These are phyloP conservation scores for Hemicordylus capensis DNA, from an alignment of 2,113 vertebrate species.

Conservation along the genomic window DNA sequence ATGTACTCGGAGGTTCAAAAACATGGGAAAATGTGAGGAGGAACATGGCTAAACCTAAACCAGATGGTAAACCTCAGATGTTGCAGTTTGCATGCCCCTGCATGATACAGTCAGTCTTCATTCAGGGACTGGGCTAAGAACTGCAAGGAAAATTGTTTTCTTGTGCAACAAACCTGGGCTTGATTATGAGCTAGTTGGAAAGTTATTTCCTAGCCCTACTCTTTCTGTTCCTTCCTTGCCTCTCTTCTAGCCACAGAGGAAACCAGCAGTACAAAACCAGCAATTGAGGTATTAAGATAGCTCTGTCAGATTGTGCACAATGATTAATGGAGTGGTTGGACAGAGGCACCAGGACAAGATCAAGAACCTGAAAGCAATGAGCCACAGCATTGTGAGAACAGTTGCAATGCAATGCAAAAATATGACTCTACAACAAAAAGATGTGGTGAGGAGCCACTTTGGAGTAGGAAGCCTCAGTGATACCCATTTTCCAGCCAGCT, in stretches of 20 bases:
- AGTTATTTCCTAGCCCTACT: conserved; percentile 48
- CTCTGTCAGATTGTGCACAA: background rate
- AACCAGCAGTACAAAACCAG: background rate
- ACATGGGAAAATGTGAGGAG: conserved; percentile 37
- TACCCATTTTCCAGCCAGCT: background rate
- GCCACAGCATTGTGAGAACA: rapidly evolving
- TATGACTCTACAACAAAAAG: background rate
- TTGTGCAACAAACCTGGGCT: conserved; percentile 48
- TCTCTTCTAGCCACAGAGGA: background rate
- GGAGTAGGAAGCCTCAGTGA: rapidly evolving
- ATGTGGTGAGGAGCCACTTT: background rate
- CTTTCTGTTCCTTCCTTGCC: conserved; percentile 29
- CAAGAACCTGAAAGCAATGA: background rate
- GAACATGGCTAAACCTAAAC: conserved; percentile 35
- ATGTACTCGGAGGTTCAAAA: conserved; percentile 64
- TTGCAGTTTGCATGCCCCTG: conserved; percentile 2
- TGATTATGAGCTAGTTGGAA: conserved; percentile 56
- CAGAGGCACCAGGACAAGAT: rapidly evolving
- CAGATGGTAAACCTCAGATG: background rate
- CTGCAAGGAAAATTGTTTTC: conserved; percentile 46
- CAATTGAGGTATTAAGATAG: background rate
- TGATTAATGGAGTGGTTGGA: conserved; percentile 25
- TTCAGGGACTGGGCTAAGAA: conserved; percentile 46
- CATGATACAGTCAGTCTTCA: background rate
- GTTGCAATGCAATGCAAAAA: rapidly evolving